These are phyloP conservation scores for Daubentonia madagascariensis DNA, from an alignment of 2,113 vertebrate species.

Conservation along the genomic window DNA sequence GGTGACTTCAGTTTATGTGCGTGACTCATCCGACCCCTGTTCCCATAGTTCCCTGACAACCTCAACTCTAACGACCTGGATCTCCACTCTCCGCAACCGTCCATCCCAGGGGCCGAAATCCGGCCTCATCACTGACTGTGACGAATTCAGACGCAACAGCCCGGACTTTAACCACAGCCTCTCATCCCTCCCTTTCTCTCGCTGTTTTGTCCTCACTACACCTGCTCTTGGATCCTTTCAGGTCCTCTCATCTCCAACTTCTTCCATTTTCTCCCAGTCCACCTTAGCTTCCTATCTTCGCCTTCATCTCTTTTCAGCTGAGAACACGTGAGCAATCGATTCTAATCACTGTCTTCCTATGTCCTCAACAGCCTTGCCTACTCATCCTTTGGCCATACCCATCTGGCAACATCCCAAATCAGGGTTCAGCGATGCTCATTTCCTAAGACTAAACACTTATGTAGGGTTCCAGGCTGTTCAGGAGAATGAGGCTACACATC, in stretches of 20 bases:
- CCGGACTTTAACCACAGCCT: background rate
- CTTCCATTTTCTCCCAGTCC: background rate
- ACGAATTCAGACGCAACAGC: background rate
- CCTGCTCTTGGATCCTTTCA: background rate
- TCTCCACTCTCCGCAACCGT: background rate
- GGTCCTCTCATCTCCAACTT: background rate
- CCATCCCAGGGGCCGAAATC: background rate
- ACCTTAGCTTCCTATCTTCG: background rate
- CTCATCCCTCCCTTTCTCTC: background rate
- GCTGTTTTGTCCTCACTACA: background rate
- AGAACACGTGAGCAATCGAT: background rate
- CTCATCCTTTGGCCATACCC: background rate
- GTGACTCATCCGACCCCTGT: conserved; percentile 21
- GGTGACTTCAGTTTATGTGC: conserved; percentile 20
- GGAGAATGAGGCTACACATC: background rate
- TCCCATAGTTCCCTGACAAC: conserved; percentile 34
- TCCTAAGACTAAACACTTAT: background rate
- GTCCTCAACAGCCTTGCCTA: background rate
- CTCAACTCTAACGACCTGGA: background rate
- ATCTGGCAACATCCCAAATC: background rate
- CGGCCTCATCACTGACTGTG: background rate
- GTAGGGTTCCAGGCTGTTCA: background rate
- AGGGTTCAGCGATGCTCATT: background rate
- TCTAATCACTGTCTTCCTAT: background rate
- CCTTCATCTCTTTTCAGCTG: background rate